phyloP scores from a whole-genome alignment of 2,888 invertebrate species.

The Timema cristinae region DNA sequence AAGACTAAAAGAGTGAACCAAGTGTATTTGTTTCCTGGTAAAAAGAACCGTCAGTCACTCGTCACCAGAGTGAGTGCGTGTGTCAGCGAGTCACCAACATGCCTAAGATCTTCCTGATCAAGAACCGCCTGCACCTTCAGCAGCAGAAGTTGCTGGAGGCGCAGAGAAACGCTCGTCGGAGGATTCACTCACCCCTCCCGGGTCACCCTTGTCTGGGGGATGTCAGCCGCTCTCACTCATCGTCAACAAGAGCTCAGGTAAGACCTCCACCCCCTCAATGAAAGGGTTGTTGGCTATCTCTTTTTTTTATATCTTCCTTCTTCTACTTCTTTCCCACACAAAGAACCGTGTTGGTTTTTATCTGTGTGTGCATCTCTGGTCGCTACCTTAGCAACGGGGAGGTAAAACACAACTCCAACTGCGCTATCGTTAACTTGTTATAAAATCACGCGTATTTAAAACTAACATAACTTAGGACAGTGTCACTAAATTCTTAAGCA shows the following conservation, averaged over 20 bases:
- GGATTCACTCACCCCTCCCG: slow-evolving; percentile 43
- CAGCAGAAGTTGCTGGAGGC: slow-evolving; percentile 78
- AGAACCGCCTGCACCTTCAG: slow-evolving; percentile 88
- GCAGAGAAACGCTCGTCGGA: slow-evolving; percentile 61
- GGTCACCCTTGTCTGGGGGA: slow-evolving; percentile 38
- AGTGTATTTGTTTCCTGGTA: not conserved
- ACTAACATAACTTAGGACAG: too few relatives aligned
- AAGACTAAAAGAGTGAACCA: not conserved
- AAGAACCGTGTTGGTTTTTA: too few relatives aligned
- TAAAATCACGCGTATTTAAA: too few relatives aligned
- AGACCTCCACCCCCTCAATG: too few relatives aligned
- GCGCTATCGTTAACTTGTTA: too few relatives aligned
- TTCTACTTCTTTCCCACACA: too few relatives aligned
- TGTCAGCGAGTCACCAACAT: slow-evolving; percentile 48
- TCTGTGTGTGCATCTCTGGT: too few relatives aligned
- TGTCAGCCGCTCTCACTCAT: slow-evolving; percentile 50
- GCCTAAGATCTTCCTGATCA: slow-evolving; percentile 92
- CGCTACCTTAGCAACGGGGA: too few relatives aligned
- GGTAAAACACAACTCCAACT: too few relatives aligned
- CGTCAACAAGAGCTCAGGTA: slow-evolving; percentile 42
- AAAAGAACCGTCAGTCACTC: not conserved
- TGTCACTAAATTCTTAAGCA: too few relatives aligned
- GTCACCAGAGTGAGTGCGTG: not conserved
- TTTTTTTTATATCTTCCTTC: too few relatives aligned
- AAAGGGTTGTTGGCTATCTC: too few relatives aligned